Conservation (phyloP, 1,140 invertebrate species). For the Heliconius hewitsoni region DNA sequence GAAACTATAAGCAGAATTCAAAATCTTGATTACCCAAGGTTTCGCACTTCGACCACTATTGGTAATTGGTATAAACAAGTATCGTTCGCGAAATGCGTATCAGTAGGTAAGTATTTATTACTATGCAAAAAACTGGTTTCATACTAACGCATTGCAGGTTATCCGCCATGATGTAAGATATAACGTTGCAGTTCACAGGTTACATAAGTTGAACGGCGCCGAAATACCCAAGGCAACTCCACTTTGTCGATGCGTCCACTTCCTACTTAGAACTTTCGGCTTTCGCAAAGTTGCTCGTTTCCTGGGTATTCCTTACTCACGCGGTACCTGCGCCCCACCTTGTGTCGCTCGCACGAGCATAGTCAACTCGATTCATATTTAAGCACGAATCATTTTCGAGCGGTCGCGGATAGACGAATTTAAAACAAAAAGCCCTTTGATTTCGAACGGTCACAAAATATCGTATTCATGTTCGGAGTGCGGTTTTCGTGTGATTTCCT, state of each 20-base stretch:
- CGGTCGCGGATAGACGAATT: constrained; percentile 58
- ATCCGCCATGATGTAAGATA: constrained; percentile 32
- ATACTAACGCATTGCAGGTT: constrained; percentile 30
- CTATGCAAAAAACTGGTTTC: constrained; percentile 39
- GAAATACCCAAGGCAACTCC: constrained; percentile 9
- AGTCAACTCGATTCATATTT: constrained; percentile 67
- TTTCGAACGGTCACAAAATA: constrained; percentile 41
- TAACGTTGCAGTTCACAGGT: constrained; percentile 21
- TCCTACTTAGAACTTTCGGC: constrained; percentile 70
- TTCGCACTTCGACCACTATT: constrained; percentile 11
- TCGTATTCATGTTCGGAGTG: constrained; percentile 42
- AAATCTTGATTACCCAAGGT: constrained; percentile 12
- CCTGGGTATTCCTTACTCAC: constrained; percentile 58
- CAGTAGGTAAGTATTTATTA: constrained; percentile 28
- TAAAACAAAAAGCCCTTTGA: constrained; percentile 30
- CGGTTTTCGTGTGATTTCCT: constrained; percentile 32
- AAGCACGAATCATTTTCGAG: constrained; percentile 61
- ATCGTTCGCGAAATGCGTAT: constrained; percentile 20
- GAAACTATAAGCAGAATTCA: constrained; percentile 3
- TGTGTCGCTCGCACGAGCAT: constrained; percentile 42
- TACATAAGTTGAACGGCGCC: constrained; percentile 28
- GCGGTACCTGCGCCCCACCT: constrained; percentile 52
- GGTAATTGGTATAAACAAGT: constrained; percentile 2
- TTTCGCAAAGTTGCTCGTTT: constrained; percentile 62
- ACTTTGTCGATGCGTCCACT: constrained; percentile 38